Evolutionary conservation across 2,113 vertebrate genomes (phyloP).

Genomic region (Tyto alba): DNA sequence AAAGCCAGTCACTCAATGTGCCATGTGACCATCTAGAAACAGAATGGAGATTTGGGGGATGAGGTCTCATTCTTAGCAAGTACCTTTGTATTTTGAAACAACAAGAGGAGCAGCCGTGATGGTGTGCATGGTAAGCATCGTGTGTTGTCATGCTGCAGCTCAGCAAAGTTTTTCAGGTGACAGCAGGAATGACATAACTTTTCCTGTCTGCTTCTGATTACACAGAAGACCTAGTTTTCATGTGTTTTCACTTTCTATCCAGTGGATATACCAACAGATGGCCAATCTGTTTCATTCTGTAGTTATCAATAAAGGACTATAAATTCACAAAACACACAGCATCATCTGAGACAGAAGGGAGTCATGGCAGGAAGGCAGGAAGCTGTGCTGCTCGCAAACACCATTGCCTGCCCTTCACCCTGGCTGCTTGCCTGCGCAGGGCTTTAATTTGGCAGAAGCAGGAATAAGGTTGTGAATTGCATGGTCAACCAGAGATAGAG

Average conservation of each 20-base stretch:
- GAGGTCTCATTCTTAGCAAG: not conserved
- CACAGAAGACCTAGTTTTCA: not conserved
- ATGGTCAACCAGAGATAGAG: not conserved
- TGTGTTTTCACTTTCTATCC: not conserved
- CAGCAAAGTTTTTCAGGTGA: not conserved
- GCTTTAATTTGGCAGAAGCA: not conserved
- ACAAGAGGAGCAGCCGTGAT: not conserved
- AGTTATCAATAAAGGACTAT: not conserved
- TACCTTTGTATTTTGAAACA: not conserved
- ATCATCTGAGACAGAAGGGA: not conserved
- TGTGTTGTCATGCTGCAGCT: not conserved
- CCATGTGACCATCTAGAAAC: not conserved
- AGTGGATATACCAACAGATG: not conserved
- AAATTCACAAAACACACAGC: not conserved
- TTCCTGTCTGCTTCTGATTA: not conserved
- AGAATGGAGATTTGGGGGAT: not conserved
- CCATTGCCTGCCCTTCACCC: not conserved
- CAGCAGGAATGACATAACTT: not conserved
- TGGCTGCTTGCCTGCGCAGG: not conserved
- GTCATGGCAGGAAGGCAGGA: not conserved
- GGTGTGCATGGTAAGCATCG: fast-evolving
- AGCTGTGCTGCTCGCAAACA: not conserved
- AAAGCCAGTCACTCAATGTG: not conserved
- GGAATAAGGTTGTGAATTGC: not conserved
- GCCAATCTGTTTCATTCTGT: not conserved